phyloP scores from a whole-genome alignment of 2,113 vertebrate genomes.

The Aegithalos caudatus region DNA sequence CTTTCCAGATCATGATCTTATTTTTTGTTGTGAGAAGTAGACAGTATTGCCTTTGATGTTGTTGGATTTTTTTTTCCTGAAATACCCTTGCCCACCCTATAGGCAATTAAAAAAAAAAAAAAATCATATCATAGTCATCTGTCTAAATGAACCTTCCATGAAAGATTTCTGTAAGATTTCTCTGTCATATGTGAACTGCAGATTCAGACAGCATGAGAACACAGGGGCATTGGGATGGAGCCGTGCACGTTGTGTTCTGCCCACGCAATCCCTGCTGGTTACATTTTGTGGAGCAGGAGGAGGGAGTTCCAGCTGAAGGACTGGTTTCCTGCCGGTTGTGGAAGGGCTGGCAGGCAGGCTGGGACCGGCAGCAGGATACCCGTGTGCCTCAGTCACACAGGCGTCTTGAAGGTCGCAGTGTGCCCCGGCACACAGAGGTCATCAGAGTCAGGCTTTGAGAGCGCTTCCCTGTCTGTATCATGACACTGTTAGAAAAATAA shows the following conservation, averaged over 20 bases:
- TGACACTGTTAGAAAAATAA: neutral
- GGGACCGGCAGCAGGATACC: neutral
- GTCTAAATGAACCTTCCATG: neutral
- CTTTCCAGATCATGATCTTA: neutral
- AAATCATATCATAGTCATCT: neutral
- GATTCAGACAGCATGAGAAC: neutral
- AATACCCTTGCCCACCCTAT: neutral
- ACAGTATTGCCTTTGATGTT: neutral
- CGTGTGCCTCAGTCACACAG: neutral
- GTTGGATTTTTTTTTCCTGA: neutral
- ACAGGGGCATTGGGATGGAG: neutral
- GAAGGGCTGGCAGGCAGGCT: neutral
- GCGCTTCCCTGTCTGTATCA: neutral
- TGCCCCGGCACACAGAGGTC: neutral
- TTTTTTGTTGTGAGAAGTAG: neutral
- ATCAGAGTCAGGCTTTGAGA: neutral
- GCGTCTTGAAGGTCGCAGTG: fast-evolving
- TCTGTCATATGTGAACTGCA: neutral
- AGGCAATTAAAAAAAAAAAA: too few species aligned
- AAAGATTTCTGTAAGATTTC: neutral
- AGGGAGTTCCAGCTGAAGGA: neutral
- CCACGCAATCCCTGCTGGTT: neutral
- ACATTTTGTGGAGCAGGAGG: neutral
- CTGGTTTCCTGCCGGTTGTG: slow-evolving; percentile 2
- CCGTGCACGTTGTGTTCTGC: neutral